phyloP scores from a whole-genome alignment of 2,888 invertebrate species.

The Phaonia tiefii region DNA sequence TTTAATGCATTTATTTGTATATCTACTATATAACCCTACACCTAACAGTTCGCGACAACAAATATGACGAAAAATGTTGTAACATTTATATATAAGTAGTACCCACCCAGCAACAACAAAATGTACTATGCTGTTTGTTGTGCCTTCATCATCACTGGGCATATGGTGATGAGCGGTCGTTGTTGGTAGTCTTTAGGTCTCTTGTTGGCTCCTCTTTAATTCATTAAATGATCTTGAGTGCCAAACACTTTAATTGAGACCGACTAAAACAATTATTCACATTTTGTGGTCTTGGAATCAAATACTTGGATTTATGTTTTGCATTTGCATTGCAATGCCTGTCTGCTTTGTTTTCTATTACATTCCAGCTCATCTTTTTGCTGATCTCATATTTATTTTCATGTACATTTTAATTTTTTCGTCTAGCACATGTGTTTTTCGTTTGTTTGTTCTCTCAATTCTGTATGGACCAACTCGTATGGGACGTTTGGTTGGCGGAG shows the following conservation, averaged over 20 bases:
- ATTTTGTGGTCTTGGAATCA: conserved; percentile 38
- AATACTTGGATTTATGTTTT: conserved; percentile 40
- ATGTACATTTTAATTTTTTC: conserved; percentile 52
- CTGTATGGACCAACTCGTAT: conserved; percentile 34
- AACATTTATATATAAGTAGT: too few species aligned
- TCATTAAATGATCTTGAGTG: conserved; percentile 62
- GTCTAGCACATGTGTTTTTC: conserved; percentile 53
- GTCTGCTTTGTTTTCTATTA: conserved; percentile 36
- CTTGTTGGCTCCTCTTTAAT: conserved; percentile 37
- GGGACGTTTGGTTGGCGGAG: background rate
- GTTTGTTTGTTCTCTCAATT: conserved; percentile 15
- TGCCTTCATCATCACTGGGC: too few species aligned
- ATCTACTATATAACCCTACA: too few species aligned
- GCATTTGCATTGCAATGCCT: conserved; percentile 14
- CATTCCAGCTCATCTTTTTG: conserved; percentile 24
- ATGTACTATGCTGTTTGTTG: too few species aligned
- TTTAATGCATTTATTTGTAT: too few species aligned
- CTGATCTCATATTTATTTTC: conserved; percentile 64
- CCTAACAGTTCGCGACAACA: too few species aligned
- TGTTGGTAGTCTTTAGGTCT: background rate
- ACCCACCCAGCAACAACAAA: too few species aligned
- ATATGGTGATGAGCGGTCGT: too few species aligned
- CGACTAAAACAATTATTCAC: conserved; percentile 55
- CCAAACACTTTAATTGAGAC: conserved; percentile 69
- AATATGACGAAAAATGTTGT: too few species aligned